Evolutionary conservation across 2,888 invertebrate genomes (phyloP).

Genomic region (Lycia hirtaria): DNA sequence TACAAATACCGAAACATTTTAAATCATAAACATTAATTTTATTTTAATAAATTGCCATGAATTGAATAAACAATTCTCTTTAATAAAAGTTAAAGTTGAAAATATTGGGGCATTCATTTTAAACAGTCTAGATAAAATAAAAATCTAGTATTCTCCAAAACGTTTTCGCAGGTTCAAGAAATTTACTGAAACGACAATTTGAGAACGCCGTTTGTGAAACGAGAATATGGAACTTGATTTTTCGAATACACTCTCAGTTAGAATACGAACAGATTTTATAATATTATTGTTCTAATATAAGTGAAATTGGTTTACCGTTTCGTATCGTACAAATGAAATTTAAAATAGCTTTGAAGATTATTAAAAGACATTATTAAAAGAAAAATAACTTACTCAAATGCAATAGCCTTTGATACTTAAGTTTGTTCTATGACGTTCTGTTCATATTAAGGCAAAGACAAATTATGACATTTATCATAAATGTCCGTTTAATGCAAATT

Average conservation of each 20-base stretch:
- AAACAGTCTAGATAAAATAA: constrained; percentile 4
- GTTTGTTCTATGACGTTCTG: no score
- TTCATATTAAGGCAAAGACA: no score
- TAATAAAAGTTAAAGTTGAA: background rate
- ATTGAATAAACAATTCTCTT: background rate
- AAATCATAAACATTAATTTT: no score
- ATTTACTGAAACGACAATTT: constrained; percentile 11
- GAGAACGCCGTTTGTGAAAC: constrained; percentile 1
- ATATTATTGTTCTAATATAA: constrained; percentile 14
- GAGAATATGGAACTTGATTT: constrained; percentile 23
- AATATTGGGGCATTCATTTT: background rate
- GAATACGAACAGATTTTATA: constrained; percentile 9
- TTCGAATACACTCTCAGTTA: constrained; percentile 17
- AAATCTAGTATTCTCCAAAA: background rate
- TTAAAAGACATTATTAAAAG: no score
- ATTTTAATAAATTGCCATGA: background rate
- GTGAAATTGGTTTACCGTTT: constrained; percentile 8
- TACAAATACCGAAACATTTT: no score
- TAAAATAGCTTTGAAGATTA: background rate
- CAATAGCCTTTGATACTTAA: no score
- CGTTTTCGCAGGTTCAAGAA: constrained; percentile 8
- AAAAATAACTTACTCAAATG: no score
- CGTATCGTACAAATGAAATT: background rate
- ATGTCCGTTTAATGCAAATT: no score
- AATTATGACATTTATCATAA: no score